A percentile compares a stretch with the other conserved stretches of the same genome.
These are phyloP conservation scores for Crambe crambe DNA, from an alignment of 37 sponge, comb jelly and placozoan species.

Conservation along the genomic window DNA sequence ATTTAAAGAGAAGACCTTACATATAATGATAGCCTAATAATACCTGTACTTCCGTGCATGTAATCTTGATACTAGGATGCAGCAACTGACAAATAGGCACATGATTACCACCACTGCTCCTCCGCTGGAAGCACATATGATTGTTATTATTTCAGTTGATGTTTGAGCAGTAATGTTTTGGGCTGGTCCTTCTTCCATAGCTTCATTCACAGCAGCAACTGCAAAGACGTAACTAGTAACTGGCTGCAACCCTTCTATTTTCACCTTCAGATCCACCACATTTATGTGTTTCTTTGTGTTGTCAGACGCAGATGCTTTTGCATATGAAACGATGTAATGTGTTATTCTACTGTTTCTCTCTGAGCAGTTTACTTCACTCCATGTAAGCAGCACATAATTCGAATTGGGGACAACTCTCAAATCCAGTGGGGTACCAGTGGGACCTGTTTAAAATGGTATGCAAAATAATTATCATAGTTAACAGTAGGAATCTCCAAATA, in stretches of 20 bases:
- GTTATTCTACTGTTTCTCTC: slow-evolving; percentile 8
- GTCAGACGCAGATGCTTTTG: neutral
- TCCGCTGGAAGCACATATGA: neutral
- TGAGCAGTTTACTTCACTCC: slow-evolving; percentile 16
- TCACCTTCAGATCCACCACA: neutral
- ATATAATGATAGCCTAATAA: too few species aligned
- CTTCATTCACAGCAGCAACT: slow-evolving; percentile 36
- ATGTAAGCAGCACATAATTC: neutral
- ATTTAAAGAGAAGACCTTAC: too few species aligned
- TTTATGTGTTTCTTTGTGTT: neutral
- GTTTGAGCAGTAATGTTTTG: neutral
- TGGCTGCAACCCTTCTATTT: slow-evolving; percentile 8
- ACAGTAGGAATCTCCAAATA: neutral
- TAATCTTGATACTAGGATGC: neutral
- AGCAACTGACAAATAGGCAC: neutral
- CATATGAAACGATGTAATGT: neutral
- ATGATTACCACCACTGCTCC: neutral
- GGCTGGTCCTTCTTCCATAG: slow-evolving; percentile 11
- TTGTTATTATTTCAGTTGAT: neutral
- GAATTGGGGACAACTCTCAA: neutral
- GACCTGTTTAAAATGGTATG: neutral
- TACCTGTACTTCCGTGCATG: too few species aligned
- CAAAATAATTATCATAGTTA: too few species aligned
- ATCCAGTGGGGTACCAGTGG: neutral
- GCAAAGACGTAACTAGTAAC: slow-evolving; percentile 6